A percentile compares a stretch with the other conserved stretches of the same genome.
Evolutionary conservation across 2,888 invertebrate genomes (phyloP).

Genomic region (Xestia sexstrigata): DNA sequence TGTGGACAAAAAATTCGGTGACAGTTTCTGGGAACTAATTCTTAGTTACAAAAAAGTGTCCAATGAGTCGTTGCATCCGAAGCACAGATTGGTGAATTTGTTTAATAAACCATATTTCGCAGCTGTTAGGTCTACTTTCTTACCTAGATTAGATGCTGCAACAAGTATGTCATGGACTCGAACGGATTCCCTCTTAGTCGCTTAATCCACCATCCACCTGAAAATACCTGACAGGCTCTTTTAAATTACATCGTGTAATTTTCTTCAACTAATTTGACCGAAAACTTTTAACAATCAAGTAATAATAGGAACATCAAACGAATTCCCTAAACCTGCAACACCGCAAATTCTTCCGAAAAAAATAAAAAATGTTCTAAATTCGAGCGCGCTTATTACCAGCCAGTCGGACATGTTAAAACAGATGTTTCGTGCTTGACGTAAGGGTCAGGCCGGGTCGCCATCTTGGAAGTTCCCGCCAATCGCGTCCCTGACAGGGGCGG

Average conservation of each 20-base stretch:
- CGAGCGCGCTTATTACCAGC: conserved; percentile 84
- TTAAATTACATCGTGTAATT: not conserved
- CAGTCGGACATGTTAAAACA: conserved; percentile 87
- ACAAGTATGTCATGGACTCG: not conserved
- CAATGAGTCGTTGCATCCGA: conserved; percentile 28
- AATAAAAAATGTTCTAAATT: conserved; percentile 70
- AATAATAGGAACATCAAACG: not conserved
- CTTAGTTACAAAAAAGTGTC: conserved; percentile 47
- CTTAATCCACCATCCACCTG: not conserved
- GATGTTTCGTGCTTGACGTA: conserved; percentile 89
- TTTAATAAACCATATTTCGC: not conserved
- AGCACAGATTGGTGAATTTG: not conserved
- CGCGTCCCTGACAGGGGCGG: conserved; percentile 84
- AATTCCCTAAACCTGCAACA: conserved; percentile 30
- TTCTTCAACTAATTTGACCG: not conserved
- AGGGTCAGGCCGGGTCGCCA: conserved; percentile 89
- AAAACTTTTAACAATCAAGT: not conserved
- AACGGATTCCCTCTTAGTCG: not conserved
- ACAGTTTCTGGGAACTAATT: conserved; percentile 69
- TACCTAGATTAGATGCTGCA: not conserved
- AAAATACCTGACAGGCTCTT: not conserved
- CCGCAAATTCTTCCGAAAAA: conserved; percentile 38
- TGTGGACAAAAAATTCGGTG: conserved; percentile 69
- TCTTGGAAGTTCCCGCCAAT: conserved; percentile 87
- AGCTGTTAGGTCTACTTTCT: not conserved